phyloP scores from a whole-genome alignment of 2,888 invertebrate genomes.

The Muschampia plurimacula region DNA sequence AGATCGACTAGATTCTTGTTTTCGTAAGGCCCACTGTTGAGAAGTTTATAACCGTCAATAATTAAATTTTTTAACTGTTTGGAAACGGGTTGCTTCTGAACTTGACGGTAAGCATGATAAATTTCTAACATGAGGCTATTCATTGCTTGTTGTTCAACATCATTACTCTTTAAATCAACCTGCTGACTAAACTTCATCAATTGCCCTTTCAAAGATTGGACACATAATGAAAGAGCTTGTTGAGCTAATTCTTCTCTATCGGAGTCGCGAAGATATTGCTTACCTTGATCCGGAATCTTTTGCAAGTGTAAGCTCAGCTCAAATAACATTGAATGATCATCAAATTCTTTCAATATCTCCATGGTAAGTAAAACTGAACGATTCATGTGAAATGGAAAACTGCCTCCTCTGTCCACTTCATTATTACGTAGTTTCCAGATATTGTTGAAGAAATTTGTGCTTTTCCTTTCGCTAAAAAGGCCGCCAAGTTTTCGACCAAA shows the following conservation, averaged over 20 bases:
- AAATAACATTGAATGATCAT: constrained; percentile 92
- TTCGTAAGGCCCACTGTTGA: constrained; percentile 87
- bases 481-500: constrained; percentile 90
- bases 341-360: constrained; percentile 91
- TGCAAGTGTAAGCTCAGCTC: constrained; percentile 92
- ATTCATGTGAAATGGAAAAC: constrained; percentile 96
- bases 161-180: constrained; percentile 75
- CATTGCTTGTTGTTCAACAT: constrained; percentile 77
- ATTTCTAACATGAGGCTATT: constrained; percentile 84
- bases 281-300: constrained; percentile 93
- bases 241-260: constrained; percentile 93
- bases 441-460: constrained; percentile 95
- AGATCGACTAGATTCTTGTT: constrained; percentile 87
- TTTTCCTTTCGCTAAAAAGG: constrained; percentile 93
- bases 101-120: constrained; percentile 89
- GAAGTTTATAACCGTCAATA: constrained; percentile 89
- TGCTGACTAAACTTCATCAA: constrained; percentile 83
- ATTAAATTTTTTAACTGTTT: constrained; percentile 88
- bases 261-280: constrained; percentile 94
- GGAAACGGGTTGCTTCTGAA: constrained; percentile 86
- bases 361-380: constrained; percentile 93
- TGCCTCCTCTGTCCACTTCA: constrained; percentile 97
- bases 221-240: constrained; percentile 91
- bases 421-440: constrained; percentile 96
- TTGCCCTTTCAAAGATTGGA: constrained; percentile 88